A percentile compares a stretch with the other conserved stretches of the same genome.
Evolutionary conservation across 2,888 invertebrate species (phyloP).

Genomic region (Orthosia gracilis): DNA sequence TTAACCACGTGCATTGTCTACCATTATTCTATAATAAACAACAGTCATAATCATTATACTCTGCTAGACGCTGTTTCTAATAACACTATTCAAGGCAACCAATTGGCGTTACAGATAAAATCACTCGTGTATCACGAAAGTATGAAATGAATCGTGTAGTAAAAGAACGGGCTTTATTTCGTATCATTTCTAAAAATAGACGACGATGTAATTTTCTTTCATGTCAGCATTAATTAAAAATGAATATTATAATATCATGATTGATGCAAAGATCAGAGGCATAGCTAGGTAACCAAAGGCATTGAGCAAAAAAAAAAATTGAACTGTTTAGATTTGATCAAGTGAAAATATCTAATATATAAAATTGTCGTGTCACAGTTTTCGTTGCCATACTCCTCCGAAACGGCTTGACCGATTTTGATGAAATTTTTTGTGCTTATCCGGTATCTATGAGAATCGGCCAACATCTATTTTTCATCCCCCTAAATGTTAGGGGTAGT

Average conservation of each 20-base stretch:
- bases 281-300: too few species aligned
- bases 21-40: not conserved
- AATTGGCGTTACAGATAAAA: conserved; percentile 51
- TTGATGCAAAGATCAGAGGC: not conserved
- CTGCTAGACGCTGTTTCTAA: conserved; percentile 23
- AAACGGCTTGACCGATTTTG: too few species aligned
- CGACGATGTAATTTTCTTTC: not conserved
- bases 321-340: too few species aligned
- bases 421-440: too few species aligned
- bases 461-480: too few species aligned
- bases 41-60: conserved; percentile 1
- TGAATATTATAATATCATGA: not conserved
- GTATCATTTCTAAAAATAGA: conserved; percentile 10
- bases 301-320: too few species aligned
- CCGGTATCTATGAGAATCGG: too few species aligned
- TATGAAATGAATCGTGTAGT: conserved; percentile 25
- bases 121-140: conserved; percentile 42
- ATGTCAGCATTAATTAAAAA: not conserved
- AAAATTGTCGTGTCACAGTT: too few species aligned
- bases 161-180: not conserved
- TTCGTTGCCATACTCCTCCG: too few species aligned
- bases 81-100: conserved; percentile 37
- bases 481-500: too few species aligned
- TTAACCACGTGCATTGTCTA: not conserved
- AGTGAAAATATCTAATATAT: too few species aligned